Evolutionary conservation across 1,140 invertebrate species (phyloP), one percentile per base, ranked within the genome.

Genomic region (Patella vulgata): DNA sequence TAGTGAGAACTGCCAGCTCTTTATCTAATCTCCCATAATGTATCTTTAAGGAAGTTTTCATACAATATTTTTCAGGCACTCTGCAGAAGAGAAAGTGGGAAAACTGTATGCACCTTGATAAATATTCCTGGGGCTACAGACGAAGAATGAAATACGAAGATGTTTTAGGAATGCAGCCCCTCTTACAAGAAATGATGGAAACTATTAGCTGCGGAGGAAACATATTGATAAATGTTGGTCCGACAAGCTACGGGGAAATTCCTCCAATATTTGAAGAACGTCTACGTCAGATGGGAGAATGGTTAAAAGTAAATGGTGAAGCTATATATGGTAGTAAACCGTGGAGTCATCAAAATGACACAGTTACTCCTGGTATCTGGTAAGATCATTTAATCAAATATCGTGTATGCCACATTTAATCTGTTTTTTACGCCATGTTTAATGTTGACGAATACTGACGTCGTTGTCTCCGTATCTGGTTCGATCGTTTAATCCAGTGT

Each of bases 231-330:
- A 97, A 97, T 79, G 88, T 96, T 57, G 94, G 95, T 1, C 95
- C 95, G 11, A 94, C 94, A 0, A 91, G 91, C 77, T 92, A 95
- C 71, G 95, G 96, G 1, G 90, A 88, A 6, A 96, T 98, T 52
- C 76, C 87, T 8, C 91, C 93, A 17, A 92, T 98, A 74, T 96
- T 92, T 80, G 89, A 97, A 86, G 93, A 97, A 76, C 87, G 95
- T 60, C 84, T 98, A 0, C 77, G 86, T 4, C 81, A 88, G 67
- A 44, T 87, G 23, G 90, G 90, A 43, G 62, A 78, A 17, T 97
- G 94, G 93, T 80, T 98, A 8, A 71, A 85, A 11, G 81, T 91
- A 0, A 97, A 96, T 78, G 94, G 93, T 2, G 92, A 95, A 81
- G 93, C 92, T 0, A 94, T 98, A 75, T 98, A 94, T 75, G 85